Evolutionary conservation across 1,140 invertebrate species (phyloP), one percentile per base, ranked within the genome.

Genomic region (Tyrophagus putrescentiae): DNA sequence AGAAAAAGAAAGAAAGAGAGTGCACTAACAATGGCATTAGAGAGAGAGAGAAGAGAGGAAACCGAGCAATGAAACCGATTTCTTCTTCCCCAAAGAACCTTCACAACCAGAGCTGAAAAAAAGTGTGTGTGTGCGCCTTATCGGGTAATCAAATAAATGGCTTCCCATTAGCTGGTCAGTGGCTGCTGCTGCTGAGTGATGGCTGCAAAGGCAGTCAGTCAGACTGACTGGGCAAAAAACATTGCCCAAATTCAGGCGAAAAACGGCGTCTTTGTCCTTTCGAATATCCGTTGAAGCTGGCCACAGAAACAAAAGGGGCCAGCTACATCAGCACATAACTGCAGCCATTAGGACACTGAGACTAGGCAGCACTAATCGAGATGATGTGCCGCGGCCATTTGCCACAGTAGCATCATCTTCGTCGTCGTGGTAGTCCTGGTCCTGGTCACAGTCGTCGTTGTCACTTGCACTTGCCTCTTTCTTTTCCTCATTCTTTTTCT

Each of bases 121-220:
- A 48, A 48, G 23, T 21, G 13, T 21, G 23, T 48, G 31, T 6
- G 7, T 13, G 13, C 7, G 13, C 21, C 21, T 39, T 39, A 39
- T 13, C 6, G 45, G 45, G 45, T 48, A 48, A 48, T 48, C 45
- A 48, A 48, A 48, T 48, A 48, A 48, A 48, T 48, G 45, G 18
- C 45, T 7, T 25, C 21, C 18, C 21, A 18, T 48, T 48, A 7
- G 45, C 45, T 7, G 7, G 7, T 13, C 21, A 7, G 45, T 29
- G 31, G 18, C n/a, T n/a, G n/a, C n/a, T n/a, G n/a, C n/a, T n/a
- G n/a, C n/a, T n/a, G n/a, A n/a, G n/a, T n/a, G n/a, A n/a, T n/a
- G n/a, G n/a, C n/a, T n/a, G n/a, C n/a, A n/a, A n/a, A n/a, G n/a
- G n/a, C n/a, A n/a, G n/a, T n/a, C n/a, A n/a, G n/a, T n/a, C n/a